Evolutionary conservation across 2,797 vertebrate species (phyloP), one percentile per base, ranked within the genome.

Genomic region (Cyprinella venusta): DNA sequence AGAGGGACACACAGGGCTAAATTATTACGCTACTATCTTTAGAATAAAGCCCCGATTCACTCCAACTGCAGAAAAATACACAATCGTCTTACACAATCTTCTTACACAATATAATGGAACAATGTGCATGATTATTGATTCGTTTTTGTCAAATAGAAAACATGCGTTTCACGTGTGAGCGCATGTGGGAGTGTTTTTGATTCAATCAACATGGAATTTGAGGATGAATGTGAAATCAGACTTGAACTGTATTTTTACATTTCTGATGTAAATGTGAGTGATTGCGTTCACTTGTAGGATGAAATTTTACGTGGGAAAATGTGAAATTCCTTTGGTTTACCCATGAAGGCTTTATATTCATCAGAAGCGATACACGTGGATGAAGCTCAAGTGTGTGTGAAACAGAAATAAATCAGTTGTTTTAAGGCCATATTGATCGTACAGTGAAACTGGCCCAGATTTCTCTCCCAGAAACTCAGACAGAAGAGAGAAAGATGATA

Each of bases 11-110:
- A 42, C 54, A 63, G 10, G 30, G 30, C 6, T 52, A 76, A 42
- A 68, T 85, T 83, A 82, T 85, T 76, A 76, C 36, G 5, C 45
- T 74, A 33, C 82, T 87, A 84, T 87, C 54, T 79, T 83, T 83
- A 87, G 76, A 87, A 36, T 10, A 59, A 68, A 68, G 59, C 48
- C 30, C 12, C 5, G 33, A 21, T 52, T 75, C 71, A 54, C 61
- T 75, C 72, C 56, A 9, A 38, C 42, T 63, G 56, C 19, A 61
- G 42, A 67, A 33, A 30, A 71, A 71, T 12, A 61, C 10, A 48
- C 15, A 80, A 71, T 59, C 56, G 15, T 81, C 56, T 63, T 3
- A 72, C 40, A 64, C 56, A 18, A 36, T 36, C 48, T 50, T 50
- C 48, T 50, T 50, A 64, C 26, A 74, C 54, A 12, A 36, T 48